These are phyloP conservation scores for Lepus timidus DNA, from an alignment of 2,113 vertebrate genomes.

Conservation along the genomic window DNA sequence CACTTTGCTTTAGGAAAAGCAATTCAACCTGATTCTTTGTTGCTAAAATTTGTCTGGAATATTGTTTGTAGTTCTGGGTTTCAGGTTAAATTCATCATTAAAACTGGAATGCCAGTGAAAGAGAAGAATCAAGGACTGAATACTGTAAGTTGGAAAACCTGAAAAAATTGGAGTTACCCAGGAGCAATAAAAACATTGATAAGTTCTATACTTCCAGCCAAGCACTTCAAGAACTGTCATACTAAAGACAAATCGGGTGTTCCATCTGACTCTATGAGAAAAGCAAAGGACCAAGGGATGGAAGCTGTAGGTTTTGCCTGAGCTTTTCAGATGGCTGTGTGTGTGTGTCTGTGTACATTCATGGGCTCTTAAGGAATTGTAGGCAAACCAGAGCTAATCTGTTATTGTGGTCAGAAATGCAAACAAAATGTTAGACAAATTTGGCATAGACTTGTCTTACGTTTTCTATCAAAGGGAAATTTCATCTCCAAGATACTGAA, in stretches of 20 bases:
- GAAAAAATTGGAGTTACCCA: not conserved
- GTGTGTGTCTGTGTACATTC: not conserved
- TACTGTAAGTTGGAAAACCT: not conserved
- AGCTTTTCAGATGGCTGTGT: not conserved
- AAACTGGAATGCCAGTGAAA: not conserved
- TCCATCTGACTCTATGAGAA: not conserved
- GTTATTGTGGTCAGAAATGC: not conserved
- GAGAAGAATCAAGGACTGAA: not conserved
- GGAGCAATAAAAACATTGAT: not conserved
- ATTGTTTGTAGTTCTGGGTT: not conserved
- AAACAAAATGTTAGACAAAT: not conserved
- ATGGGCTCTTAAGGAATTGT: not conserved
- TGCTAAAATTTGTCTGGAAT: not conserved
- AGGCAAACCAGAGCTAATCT: not conserved
- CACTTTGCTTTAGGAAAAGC: not conserved
- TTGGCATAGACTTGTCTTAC: not conserved
- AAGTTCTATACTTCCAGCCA: not conserved
- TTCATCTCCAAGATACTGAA: not conserved
- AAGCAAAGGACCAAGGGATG: not conserved
- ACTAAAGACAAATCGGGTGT: not conserved
- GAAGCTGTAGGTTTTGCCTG: not conserved
- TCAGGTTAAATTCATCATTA: conserved; percentile 27
- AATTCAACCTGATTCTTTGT: not conserved
- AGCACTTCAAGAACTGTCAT: not conserved
- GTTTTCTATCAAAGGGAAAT: not conserved